Evolutionary conservation across 1,140 invertebrate species (phyloP).

Genomic region (Stegodyphus dumicola): DNA sequence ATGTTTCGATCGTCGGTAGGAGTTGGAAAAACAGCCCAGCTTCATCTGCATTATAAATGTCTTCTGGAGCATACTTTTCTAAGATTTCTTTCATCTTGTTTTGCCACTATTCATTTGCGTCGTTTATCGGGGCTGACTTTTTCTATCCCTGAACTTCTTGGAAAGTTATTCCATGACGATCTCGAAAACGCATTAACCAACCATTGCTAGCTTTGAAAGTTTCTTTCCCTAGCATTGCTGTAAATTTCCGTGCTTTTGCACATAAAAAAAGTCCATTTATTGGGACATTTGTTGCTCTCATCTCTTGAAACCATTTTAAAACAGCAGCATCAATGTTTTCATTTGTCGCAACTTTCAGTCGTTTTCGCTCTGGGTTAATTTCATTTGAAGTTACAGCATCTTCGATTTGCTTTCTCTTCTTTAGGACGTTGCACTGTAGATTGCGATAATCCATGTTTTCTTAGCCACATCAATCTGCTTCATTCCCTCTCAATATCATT

Average conservation of each 20-base stretch:
- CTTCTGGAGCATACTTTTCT: no score
- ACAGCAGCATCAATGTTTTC: no score
- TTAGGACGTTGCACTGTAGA: no score
- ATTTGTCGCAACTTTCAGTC: no score
- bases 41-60: no score
- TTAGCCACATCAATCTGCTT: no score
- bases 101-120: no score
- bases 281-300: slow-evolving; percentile 22
- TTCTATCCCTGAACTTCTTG: slow-evolving; percentile 24
- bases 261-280: slow-evolving; percentile 19
- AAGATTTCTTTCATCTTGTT: no score
- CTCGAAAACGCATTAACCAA: slow-evolving; percentile 26
- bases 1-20: no score
- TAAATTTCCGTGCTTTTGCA: slow-evolving; percentile 14
- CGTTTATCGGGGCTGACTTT: background rate
- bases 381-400: slow-evolving; percentile 11
- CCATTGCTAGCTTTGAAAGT: slow-evolving; percentile 24
- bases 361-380: background rate
- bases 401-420: background rate
- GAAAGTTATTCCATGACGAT: slow-evolving; percentile 22
- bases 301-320: slow-evolving; percentile 21
- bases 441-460: no score
- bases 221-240: slow-evolving; percentile 22
- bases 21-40: no score
- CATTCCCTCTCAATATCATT: background rate